Percentiles rank a stretch among this genome's conserved stretches.
phyloP scores from a whole-genome alignment of 2,797 vertebrate species.

The Harpagifer antarcticus region DNA sequence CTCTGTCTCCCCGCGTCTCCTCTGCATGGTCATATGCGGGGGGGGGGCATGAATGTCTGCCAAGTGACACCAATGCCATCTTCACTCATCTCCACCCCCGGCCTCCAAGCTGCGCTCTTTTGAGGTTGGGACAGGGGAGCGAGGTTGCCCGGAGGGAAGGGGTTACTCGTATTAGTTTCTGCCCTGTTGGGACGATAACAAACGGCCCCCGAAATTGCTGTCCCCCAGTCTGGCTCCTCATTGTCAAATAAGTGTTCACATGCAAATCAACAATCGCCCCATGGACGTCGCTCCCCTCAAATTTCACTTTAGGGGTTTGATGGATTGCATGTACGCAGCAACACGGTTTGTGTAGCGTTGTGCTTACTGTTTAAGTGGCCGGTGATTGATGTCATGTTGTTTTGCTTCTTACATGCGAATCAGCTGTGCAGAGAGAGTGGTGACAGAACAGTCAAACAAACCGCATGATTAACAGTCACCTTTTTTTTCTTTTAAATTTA shows the following conservation, averaged over 20 bases:
- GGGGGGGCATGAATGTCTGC: slow-evolving; percentile 66
- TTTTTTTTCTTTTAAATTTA: slow-evolving; percentile 29
- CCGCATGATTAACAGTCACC: slow-evolving; percentile 42
- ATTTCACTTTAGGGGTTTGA: slow-evolving; percentile 53
- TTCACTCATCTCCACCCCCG: slow-evolving; percentile 70
- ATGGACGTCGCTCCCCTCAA: slow-evolving; percentile 35
- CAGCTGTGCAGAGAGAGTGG: slow-evolving; percentile 40
- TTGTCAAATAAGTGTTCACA: slow-evolving; percentile 77
- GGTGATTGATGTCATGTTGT: slow-evolving; percentile 58
- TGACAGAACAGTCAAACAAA: slow-evolving; percentile 59
- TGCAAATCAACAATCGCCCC: slow-evolving; percentile 76
- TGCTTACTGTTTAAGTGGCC: slow-evolving; percentile 43
- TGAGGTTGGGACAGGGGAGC: slow-evolving; percentile 12
- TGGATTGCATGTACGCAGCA: slow-evolving; percentile 51
- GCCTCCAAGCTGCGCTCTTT: slow-evolving; percentile 26
- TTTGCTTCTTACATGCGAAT: slow-evolving; percentile 51
- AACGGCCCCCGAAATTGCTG: slow-evolving; percentile 68
- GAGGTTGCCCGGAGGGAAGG: slow-evolving; percentile 41
- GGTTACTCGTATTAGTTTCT: slow-evolving; percentile 43
- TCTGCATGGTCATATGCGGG: slow-evolving; percentile 26
- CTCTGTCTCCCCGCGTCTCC: slow-evolving; percentile 67
- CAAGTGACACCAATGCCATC: slow-evolving; percentile 81
- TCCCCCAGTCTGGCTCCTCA: slow-evolving; percentile 76
- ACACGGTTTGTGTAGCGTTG: slow-evolving; percentile 49
- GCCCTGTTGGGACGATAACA: slow-evolving; percentile 73